phyloP scores from a whole-genome alignment of 2,113 vertebrate species.

The Tragelaphus strepsiceros region DNA sequence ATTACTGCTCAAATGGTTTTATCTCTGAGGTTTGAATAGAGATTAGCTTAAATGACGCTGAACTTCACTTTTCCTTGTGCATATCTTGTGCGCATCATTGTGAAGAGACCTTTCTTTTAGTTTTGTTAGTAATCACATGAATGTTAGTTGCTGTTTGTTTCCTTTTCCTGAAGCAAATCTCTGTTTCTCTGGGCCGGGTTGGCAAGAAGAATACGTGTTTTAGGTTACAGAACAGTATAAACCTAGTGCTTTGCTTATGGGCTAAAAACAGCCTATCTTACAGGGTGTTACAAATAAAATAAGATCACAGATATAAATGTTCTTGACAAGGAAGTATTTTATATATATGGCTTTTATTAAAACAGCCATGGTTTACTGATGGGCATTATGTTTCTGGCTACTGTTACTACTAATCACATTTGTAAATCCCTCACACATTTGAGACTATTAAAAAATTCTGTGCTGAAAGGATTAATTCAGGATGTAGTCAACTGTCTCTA shows the following conservation, averaged over 20 bases:
- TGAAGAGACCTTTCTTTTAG: neutral
- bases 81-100: neutral
- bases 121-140: constrained; percentile 2
- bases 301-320: neutral
- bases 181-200: neutral
- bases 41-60: constrained; percentile 62
- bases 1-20: constrained; percentile 58
- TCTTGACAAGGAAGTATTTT: neutral
- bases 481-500: neutral
- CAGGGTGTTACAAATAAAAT: neutral
- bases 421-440: neutral
- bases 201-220: neutral
- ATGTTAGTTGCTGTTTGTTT: neutral
- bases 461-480: constrained; percentile 12
- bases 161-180: constrained; percentile 14
- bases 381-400: neutral
- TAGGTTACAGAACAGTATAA: neutral
- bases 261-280: neutral
- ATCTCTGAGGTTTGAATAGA: constrained; percentile 60
- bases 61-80: constrained; percentile 47
- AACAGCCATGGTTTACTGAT: neutral
- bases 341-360: neutral
- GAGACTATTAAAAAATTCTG: neutral
- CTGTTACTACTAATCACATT: neutral
- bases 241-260: neutral